These are phyloP conservation scores for Pyrrhosoma nymphula DNA, from an alignment of 2,888 invertebrate genomes.

Conservation along the genomic window DNA sequence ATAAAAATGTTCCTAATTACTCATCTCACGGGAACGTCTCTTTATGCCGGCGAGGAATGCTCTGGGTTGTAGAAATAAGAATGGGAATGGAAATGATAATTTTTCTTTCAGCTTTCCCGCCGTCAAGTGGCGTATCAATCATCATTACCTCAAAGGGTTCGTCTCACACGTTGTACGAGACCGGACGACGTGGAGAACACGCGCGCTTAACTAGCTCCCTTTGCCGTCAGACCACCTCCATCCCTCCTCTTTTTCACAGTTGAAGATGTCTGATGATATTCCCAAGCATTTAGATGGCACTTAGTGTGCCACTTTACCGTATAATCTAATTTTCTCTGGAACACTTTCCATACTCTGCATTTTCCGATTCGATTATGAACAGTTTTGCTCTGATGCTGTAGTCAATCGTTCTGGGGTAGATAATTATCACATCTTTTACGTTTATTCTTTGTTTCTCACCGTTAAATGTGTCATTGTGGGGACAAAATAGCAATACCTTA, in stretches of 20 bases:
- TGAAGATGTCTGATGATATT: slow-evolving; percentile 36
- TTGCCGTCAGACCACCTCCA: not conserved
- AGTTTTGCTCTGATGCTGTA: no score
- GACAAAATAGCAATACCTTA: no score
- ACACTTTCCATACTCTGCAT: no score
- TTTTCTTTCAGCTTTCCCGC: slow-evolving; percentile 4
- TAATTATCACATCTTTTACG: no score
- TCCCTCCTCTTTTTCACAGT: not conserved
- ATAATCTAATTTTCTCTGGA: no score
- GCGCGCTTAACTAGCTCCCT: slow-evolving; percentile 26
- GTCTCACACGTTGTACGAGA: not conserved
- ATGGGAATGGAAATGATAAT: not conserved
- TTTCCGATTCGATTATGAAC: no score
- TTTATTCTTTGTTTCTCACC: no score
- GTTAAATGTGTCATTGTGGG: no score
- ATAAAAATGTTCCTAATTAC: slow-evolving; percentile 25
- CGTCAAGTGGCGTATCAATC: slow-evolving; percentile 54
- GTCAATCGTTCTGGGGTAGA: no score
- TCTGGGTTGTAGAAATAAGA: not conserved
- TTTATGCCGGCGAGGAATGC: not conserved
- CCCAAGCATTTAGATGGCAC: not conserved
- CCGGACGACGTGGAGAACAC: not conserved
- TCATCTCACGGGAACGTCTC: not conserved
- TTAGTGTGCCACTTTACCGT: no score
- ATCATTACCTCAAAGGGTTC: slow-evolving; percentile 48